These are phyloP conservation scores for Catajapyx aquilonaris DNA, from an alignment of 1,140 invertebrate species.

Conservation along the genomic window DNA sequence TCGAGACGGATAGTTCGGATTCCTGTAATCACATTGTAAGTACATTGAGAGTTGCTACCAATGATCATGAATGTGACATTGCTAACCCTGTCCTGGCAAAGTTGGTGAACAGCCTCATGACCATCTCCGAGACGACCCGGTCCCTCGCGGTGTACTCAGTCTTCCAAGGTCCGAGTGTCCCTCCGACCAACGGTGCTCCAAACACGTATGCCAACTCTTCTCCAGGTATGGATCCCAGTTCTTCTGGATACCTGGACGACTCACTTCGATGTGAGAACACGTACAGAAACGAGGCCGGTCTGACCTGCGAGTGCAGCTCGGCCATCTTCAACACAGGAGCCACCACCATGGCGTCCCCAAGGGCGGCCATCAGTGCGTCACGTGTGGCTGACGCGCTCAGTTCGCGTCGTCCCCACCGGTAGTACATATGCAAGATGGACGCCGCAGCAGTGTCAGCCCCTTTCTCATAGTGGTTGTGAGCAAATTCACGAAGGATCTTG, in stretches of 20 bases:
- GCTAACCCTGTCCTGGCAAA: neutral
- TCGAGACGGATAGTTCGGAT: too few species aligned
- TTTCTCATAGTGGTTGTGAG: neutral
- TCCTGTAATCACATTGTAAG: too few species aligned
- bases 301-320: neutral
- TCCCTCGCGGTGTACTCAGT: neutral
- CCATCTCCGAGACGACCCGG: neutral
- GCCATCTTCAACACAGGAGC: neutral
- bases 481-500: slow-evolving; percentile 46
- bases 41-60: too few species aligned
- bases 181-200: neutral
- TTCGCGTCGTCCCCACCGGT: too few species aligned
- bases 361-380: too few species aligned
- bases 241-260: neutral
- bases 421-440: neutral
- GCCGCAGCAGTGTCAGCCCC: neutral
- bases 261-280: neutral
- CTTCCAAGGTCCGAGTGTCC: neutral
- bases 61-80: too few species aligned
- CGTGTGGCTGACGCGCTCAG: too few species aligned
- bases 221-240: neutral
- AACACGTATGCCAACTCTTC: neutral
- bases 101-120: neutral
- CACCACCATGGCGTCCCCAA: neutral
- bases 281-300: neutral